Evolutionary conservation across 2,797 vertebrate species (phyloP).

Genomic region (Catamblyrhynchus diadema): DNA sequence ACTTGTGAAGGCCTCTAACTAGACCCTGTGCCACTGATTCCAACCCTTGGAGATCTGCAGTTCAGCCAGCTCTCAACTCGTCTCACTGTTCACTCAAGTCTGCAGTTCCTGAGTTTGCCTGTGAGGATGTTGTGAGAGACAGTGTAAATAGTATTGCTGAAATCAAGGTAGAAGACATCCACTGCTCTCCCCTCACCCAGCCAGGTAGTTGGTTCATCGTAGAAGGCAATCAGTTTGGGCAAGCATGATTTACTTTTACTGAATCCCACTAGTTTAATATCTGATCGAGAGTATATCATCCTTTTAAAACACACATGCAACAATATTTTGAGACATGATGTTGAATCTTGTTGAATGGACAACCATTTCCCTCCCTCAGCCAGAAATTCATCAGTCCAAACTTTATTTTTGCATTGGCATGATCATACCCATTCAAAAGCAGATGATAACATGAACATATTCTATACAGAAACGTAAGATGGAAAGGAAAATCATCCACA

Average conservation of each 20-base stretch:
- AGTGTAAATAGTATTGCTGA: neutral
- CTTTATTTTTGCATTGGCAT: neutral
- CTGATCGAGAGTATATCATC: no score
- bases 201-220: no score
- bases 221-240: neutral
- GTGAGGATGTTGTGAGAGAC: neutral
- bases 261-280: neutral
- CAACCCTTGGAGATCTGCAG: rapidly evolving
- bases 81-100: neutral
- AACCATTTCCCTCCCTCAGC: neutral
- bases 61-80: neutral
- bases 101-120: neutral
- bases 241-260: neutral
- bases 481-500: neutral
- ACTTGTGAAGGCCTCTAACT: rapidly evolving
- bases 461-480: neutral
- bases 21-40: neutral
- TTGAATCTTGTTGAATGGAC: neutral
- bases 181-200: neutral
- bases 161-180: neutral
- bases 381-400: neutral
- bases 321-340: neutral
- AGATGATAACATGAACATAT: neutral
- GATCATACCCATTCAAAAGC: neutral
- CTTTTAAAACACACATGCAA: neutral